A percentile compares a stretch with the other conserved stretches of the same genome.
Evolutionary conservation across 2,797 vertebrate genomes (phyloP).

Genomic region (Clarias platycephalus): DNA sequence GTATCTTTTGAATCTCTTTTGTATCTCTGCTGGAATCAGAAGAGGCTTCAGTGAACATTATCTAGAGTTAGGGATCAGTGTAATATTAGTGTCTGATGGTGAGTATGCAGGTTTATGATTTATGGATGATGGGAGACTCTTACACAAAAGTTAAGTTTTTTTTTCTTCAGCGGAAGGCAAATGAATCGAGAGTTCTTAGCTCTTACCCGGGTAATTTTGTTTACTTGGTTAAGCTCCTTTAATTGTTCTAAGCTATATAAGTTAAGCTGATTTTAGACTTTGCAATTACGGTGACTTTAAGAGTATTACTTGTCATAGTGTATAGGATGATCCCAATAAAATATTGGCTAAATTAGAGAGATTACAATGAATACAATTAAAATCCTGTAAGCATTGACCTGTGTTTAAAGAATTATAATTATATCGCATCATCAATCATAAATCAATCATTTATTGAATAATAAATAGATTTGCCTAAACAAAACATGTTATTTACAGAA

Average conservation of each 20-base stretch:
- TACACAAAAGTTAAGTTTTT: background rate
- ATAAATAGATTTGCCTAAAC: background rate
- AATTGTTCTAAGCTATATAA: background rate
- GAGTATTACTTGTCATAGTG: background rate
- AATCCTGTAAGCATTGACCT: background rate
- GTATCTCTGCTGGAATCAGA: background rate
- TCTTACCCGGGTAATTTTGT: background rate
- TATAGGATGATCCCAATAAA: background rate
- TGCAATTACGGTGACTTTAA: background rate
- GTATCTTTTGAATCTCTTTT: background rate
- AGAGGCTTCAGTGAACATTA: background rate
- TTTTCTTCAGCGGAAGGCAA: background rate
- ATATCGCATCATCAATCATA: background rate
- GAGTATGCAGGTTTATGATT: background rate
- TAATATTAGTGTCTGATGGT: background rate
- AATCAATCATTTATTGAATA: background rate
- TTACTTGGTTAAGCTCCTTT: background rate
- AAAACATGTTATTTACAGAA: background rate
- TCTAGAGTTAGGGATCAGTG: background rate
- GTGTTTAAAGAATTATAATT: background rate
- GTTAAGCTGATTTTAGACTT: background rate
- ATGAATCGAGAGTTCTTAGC: background rate
- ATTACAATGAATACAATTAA: background rate
- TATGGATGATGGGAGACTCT: background rate
- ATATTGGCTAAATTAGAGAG: background rate